Conservation (phyloP, 2,797 vertebrate genomes). For the Liasis olivaceus region DNA sequence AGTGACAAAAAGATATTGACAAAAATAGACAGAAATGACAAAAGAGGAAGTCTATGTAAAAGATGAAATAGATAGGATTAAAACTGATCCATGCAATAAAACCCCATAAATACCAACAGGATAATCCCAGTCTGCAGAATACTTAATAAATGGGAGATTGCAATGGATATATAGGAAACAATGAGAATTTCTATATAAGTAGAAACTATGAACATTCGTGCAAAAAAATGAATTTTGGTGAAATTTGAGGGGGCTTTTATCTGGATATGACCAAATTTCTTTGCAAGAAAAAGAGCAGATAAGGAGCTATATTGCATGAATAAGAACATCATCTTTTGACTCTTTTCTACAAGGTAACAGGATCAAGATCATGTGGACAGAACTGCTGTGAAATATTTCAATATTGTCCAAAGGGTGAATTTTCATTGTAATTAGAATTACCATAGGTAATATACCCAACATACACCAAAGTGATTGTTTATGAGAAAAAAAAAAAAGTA, state of each 20-base stretch:
- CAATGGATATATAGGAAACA: no score
- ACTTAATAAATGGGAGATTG: neutral
- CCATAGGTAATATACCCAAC: neutral
- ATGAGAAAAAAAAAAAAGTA: neutral
- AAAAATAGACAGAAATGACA: neutral
- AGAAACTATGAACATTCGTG: neutral
- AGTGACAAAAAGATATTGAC: neutral
- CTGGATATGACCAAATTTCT: neutral
- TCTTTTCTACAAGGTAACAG: neutral
- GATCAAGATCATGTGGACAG: neutral
- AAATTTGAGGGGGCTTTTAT: neutral
- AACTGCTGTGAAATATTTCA: neutral
- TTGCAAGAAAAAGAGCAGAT: neutral
- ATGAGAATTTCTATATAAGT: neutral
- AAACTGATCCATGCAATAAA: neutral
- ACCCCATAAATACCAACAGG: neutral
- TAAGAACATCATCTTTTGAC: neutral
- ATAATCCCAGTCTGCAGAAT: neutral
- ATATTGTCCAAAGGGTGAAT: neutral
- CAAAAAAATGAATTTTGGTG: neutral
- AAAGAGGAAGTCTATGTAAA: neutral
- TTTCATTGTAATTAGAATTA: neutral
- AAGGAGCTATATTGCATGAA: neutral
- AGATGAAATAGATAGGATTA: neutral
- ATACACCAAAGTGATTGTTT: neutral